Base-by-base conservation (phyloP, 2,888 invertebrate species). In the Cloeon dipterum region DNA sequence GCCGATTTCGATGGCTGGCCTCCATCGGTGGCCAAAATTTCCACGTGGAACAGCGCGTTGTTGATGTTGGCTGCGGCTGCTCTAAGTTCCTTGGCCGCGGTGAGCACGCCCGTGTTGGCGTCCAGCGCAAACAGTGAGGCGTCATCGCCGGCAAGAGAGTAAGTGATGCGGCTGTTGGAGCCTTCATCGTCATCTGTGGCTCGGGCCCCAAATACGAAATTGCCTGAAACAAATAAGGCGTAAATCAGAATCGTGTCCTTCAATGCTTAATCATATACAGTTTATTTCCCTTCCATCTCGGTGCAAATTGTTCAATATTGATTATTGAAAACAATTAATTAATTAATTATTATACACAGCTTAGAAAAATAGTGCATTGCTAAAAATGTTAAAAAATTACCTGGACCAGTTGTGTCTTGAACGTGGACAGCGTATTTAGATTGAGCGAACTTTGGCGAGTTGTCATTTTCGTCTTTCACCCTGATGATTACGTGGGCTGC, bases 171-270 rank as follows among this genome's bases (percentile, higher is more conserved):
- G 38, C 83, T 78, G 53, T 91, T 91, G 1, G 64, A 57, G 0
- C 78, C 85, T 39, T 74, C 67, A 54, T 93, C 93, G 41, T 66
- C 65, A 54, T 93, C 93, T 5, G 65, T 63, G 0, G 91, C 91
- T 53, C 74, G 77, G 1, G 83, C 82, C 7, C 91, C 91, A 52
- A 86, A 81, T 18, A 93, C 81, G 58, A 91, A 93, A 48, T 85
- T 58, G 34, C 65, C 69, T 57, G 45, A 37, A 5, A n/a, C n/a
- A 10, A 25, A n/a, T n/a, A n/a, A n/a, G n/a, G n/a, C n/a, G n/a
- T n/a, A n/a, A n/a, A n/a, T n/a, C n/a, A n/a, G n/a, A n/a, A n/a
- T n/a, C n/a, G n/a, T n/a, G n/a, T n/a, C n/a, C n/a, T n/a, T n/a
- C n/a, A n/a, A n/a, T n/a, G n/a, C n/a, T n/a, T n/a, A n/a, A n/a